Conservation (phyloP, 2,888 invertebrate species). For the Chrysodeixis includens region DNA sequence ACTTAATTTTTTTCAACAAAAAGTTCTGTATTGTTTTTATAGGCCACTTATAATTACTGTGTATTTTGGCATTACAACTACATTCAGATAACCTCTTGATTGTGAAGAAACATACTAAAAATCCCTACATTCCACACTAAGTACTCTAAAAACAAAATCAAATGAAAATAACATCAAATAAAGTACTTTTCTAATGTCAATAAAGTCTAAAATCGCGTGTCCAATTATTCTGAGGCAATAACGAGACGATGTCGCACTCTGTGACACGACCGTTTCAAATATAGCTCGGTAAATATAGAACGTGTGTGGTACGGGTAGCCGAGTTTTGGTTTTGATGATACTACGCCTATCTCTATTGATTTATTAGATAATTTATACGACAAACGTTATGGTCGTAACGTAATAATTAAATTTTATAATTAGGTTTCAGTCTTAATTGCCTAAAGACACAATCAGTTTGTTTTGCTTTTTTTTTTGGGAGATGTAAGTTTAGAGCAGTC, state of each 20-base stretch:
- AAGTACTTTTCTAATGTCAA: conserved; percentile 43
- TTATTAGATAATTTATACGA: conserved; percentile 41
- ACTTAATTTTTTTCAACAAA: no score
- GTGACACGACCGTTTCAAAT: conserved; percentile 82
- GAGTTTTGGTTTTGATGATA: conserved; percentile 56
- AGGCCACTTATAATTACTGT: no score
- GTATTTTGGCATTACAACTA: neutral
- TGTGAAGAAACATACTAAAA: neutral
- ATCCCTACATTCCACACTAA: neutral
- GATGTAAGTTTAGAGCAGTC: neutral
- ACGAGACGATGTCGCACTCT: conserved; percentile 77
- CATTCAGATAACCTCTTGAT: neutral
- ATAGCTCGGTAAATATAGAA: conserved; percentile 81
- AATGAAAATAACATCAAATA: conserved; percentile 29
- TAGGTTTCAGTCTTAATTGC: neutral
- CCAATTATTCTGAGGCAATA: conserved; percentile 59
- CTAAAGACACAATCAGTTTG: no score
- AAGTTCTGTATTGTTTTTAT: no score
- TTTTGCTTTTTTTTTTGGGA: neutral
- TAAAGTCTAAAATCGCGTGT: conserved; percentile 65
- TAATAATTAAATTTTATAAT: neutral
- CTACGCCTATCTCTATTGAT: conserved; percentile 53
- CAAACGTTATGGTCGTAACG: conserved; percentile 21
- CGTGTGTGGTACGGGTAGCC: conserved; percentile 72
- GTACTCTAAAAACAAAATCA: neutral